Base-by-base conservation (phyloP, 1,140 invertebrate species). In the Tetraneura akinire region DNA sequence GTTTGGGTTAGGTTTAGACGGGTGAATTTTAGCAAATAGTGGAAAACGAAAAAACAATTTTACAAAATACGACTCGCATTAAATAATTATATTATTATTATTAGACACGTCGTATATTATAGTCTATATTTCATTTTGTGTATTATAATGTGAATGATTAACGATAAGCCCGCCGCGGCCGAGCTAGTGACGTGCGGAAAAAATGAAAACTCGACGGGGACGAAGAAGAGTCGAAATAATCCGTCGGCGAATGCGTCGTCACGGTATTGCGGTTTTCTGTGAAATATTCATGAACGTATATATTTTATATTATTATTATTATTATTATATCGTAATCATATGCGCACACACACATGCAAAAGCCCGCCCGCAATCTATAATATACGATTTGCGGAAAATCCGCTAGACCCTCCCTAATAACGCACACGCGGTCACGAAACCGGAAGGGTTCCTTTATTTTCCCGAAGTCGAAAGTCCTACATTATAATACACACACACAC, bases 221-320 rank as follows among this genome's bases (percentile, higher is more conserved):
- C 16, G 32, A 60, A 13, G 13, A 26, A 29, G 14, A 60, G 13
- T 29, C 16, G 32, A 18, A 62, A 26, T 23, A 55, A 21, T 57
- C 23, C 23, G 23, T 8, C 13, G 57, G 26, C 10, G 26, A 64
- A 32, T 11, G n/a, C 64, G 37, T 66, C 64, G 32, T 66, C 37
- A 29, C 62, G 32, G 32, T 16, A 5, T 16, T 66, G 64, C 18
- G 29, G 32, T 51, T 71, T 37, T 51, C 47, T 23, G 68, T 74
- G 26, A 74, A 74, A 53, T 74, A 74, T 74, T 74, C 71, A 74
- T 74, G 71, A 55, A 74, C 71, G 47, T 18, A 32, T n/a, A n/a
- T n/a, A n/a, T 55, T 32, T 71, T 66, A 42, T n/a, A n/a, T n/a
- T n/a, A n/a, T n/a, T n/a, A n/a, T n/a, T n/a, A n/a, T n/a, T n/a